A percentile compares a stretch with the other conserved stretches of the same genome.
These are phyloP conservation scores for Campoplex nolae DNA, from an alignment of 2,888 invertebrate species.

Conservation along the genomic window DNA sequence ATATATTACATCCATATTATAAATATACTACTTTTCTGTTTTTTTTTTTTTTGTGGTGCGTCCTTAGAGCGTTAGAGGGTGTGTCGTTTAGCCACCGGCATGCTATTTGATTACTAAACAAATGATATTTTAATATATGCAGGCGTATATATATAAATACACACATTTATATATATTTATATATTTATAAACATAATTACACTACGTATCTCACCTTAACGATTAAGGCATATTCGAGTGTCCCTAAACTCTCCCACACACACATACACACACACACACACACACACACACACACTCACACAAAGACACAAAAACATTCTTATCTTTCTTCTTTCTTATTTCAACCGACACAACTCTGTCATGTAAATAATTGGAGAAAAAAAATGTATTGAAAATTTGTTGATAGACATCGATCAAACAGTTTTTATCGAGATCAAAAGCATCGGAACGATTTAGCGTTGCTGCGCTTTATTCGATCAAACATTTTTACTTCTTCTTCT, in stretches of 20 bases:
- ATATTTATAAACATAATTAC: conserved; percentile 57
- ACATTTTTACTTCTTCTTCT: conserved; percentile 35
- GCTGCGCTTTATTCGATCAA: conserved; percentile 32
- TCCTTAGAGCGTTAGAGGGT: conserved; percentile 76
- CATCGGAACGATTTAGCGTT: conserved; percentile 48
- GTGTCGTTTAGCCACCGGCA: conserved; percentile 77
- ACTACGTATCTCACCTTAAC: conserved; percentile 52
- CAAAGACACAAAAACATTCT: not conserved
- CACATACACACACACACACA: conserved; percentile 19
- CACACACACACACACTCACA: conserved; percentile 11
- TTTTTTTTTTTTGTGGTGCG: conserved; percentile 73
- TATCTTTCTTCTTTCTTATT: not conserved
- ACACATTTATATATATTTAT: conserved; percentile 35
- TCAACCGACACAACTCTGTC: not conserved
- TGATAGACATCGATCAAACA: not conserved
- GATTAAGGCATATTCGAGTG: conserved; percentile 59
- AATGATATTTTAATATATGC: conserved; percentile 55
- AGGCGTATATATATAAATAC: conserved; percentile 60
- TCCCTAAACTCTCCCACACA: conserved; percentile 16
- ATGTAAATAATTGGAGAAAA: conserved; percentile 46
- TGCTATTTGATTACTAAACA: conserved; percentile 71
- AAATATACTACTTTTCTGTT: conserved; percentile 68
- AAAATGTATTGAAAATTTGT: not conserved
- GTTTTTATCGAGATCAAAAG: conserved; percentile 12
- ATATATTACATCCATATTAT: conserved; percentile 54